Evolutionary conservation across 2,888 invertebrate species (phyloP).

Genomic region (Tenthredo distinguenda): DNA sequence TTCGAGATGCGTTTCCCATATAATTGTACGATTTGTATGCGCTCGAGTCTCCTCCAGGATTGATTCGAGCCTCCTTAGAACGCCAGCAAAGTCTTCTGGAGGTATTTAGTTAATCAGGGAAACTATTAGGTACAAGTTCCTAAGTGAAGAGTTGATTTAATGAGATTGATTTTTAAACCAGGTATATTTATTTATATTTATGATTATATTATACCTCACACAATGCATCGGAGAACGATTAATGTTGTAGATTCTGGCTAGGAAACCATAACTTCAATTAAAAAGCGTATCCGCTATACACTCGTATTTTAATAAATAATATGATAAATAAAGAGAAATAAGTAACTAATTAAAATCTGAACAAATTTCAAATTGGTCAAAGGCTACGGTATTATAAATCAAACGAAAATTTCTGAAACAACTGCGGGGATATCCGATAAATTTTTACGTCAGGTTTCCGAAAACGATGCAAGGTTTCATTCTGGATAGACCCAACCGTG

Average conservation of each 20-base stretch:
- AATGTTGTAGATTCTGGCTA: background rate
- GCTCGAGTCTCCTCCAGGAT: conserved; percentile 4
- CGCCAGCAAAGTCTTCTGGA: background rate
- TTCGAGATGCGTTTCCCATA: conserved; percentile 31
- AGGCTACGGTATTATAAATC: background rate
- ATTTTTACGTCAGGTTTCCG: background rate
- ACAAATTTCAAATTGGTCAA: background rate
- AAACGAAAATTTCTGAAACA: background rate
- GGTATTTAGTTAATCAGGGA: conserved; percentile 32
- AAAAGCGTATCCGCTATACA: background rate
- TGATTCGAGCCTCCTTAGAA: conserved; percentile 30
- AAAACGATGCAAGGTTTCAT: conserved; percentile 21
- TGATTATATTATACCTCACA: conserved; percentile 9
- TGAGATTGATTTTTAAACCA: conserved; percentile 20
- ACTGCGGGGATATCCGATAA: background rate
- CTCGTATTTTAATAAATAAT: background rate
- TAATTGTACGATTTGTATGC: conserved; percentile 51
- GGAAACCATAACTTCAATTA: background rate
- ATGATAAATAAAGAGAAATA: background rate
- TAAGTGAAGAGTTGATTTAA: conserved; percentile 33
- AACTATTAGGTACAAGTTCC: conserved; percentile 22
- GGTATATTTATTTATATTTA: conserved; percentile 29
- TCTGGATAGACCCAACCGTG: background rate
- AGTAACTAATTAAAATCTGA: background rate
- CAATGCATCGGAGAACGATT: background rate